Conservation (phyloP, 2,888 invertebrate genomes). For the Leptothorax acervorum region DNA sequence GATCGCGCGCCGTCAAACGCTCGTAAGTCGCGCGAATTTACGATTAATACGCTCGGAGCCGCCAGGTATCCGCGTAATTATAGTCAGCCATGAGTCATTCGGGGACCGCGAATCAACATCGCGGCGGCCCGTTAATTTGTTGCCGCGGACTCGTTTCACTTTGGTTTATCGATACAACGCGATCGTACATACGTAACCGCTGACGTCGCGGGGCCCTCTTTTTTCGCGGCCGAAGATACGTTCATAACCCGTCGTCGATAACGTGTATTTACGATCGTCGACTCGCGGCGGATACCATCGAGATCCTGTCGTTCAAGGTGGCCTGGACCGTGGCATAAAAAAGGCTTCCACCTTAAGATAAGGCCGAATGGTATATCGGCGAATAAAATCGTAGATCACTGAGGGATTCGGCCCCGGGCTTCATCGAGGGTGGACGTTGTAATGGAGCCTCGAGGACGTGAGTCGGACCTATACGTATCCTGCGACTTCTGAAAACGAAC, state of each 20-base stretch:
- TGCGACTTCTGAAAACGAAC: not conserved
- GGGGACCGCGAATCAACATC: constrained; percentile 47
- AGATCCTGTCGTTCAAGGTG: constrained; percentile 61
- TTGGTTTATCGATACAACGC: constrained; percentile 53
- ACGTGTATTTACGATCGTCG: constrained; percentile 64
- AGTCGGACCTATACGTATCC: constrained; percentile 52
- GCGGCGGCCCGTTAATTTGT: constrained; percentile 51
- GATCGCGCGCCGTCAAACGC: constrained; percentile 53
- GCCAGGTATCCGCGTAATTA: constrained; percentile 55
- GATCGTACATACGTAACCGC: constrained; percentile 51
- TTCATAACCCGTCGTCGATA: constrained; percentile 67
- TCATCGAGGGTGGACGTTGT: constrained; percentile 64
- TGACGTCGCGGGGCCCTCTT: constrained; percentile 41
- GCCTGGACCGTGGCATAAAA: constrained; percentile 63
- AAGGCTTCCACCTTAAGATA: constrained; percentile 67
- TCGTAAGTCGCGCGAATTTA: constrained; percentile 63
- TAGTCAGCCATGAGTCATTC: constrained; percentile 50
- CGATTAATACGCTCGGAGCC: constrained; percentile 60
- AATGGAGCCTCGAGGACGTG: constrained; percentile 53
- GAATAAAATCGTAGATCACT: constrained; percentile 78
- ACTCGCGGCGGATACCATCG: constrained; percentile 54
- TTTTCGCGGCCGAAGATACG: constrained; percentile 57
- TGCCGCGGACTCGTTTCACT: constrained; percentile 52
- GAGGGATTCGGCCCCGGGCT: constrained; percentile 64
- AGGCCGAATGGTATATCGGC: constrained; percentile 69